A percentile compares a stretch with the other conserved stretches of the same genome.
phyloP scores from a whole-genome alignment of 2,797 vertebrate genomes.

The Oophaga sylvatica region DNA sequence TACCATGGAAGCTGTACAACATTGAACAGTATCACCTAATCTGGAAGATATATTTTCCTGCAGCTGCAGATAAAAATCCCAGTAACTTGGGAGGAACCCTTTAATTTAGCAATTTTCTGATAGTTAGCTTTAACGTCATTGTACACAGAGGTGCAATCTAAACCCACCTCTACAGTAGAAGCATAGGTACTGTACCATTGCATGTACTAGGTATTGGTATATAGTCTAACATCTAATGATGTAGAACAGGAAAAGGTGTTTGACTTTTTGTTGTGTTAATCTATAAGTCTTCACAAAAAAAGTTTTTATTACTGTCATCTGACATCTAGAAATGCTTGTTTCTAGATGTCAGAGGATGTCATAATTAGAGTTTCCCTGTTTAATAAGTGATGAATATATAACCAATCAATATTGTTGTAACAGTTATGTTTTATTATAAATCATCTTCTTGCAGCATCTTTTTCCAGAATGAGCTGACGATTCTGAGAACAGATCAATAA shows the following conservation, averaged over 20 bases:
- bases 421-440: neutral
- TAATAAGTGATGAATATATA: neutral
- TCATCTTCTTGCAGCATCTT: neutral
- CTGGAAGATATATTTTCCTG: neutral
- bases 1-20: neutral
- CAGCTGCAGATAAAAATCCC: neutral
- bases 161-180: neutral
- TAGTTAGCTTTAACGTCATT: no score
- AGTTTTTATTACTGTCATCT: neutral
- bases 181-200: neutral
- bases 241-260: neutral
- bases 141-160: neutral
- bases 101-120: no score
- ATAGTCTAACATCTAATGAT: neutral
- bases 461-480: conserved; percentile 2
- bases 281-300: neutral
- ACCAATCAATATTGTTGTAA: conserved; percentile 1
- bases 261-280: neutral
- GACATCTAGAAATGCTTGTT: neutral
- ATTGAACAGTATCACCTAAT: neutral
- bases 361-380: neutral
- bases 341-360: no score
- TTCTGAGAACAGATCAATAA: conserved; percentile 10
- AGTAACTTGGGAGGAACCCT: no score
- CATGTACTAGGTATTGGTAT: neutral